Conservation (phyloP, 1,140 invertebrate genomes). For the Cotesia typhae region DNA sequence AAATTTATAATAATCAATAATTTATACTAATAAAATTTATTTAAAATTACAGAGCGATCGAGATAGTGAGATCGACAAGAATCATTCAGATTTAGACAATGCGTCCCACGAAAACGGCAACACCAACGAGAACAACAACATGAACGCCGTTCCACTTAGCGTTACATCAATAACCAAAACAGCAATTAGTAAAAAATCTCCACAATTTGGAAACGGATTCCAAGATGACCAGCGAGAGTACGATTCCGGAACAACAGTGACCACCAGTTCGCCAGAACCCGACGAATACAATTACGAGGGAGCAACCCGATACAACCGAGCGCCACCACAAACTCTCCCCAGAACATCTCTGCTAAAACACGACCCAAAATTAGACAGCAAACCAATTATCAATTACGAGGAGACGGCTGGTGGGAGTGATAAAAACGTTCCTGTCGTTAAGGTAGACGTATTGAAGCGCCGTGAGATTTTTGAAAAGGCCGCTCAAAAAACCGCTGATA, state of each 20-base stretch:
- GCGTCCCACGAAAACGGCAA: conserved; percentile 57
- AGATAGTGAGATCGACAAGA: conserved; percentile 72
- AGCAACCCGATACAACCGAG: conserved; percentile 79
- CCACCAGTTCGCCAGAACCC: conserved; percentile 70
- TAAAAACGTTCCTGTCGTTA: conserved; percentile 70
- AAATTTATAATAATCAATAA: background rate
- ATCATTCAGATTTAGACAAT: conserved; percentile 71
- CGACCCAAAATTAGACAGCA: conserved; percentile 59
- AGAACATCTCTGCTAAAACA: conserved; percentile 53
- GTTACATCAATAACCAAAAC: conserved; percentile 33
- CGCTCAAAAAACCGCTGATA: conserved; percentile 51
- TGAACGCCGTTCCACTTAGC: conserved; percentile 42
- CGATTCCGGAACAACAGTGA: conserved; percentile 70
- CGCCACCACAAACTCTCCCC: conserved; percentile 69
- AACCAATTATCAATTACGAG: conserved; percentile 36
- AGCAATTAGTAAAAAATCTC: conserved; percentile 43
- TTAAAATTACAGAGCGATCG: conserved; percentile 69
- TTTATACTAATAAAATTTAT: conserved; percentile 32
- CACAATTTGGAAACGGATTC: conserved; percentile 43
- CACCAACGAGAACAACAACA: conserved; percentile 55
- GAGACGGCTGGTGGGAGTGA: conserved; percentile 47
- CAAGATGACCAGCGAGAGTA: conserved; percentile 62
- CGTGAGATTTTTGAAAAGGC: conserved; percentile 82
- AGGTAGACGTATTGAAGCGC: conserved; percentile 83
- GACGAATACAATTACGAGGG: conserved; percentile 88